Conservation (phyloP, 1,140 invertebrate species). For the Drosophila ohnishii region DNA sequence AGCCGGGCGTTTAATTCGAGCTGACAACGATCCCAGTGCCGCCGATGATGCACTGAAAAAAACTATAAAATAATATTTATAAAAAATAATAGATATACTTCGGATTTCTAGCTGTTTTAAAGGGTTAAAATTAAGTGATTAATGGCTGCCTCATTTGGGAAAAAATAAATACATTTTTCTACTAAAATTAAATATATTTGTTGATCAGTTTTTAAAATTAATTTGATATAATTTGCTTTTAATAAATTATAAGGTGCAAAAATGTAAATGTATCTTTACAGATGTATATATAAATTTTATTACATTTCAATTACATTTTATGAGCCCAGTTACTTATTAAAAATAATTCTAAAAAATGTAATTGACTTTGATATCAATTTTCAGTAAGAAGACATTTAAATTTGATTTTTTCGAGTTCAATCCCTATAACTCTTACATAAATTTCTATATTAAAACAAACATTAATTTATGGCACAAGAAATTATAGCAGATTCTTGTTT, state of each 20-base stretch:
- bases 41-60: slow-evolving; percentile 34
- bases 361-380: no score
- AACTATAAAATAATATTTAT: background rate
- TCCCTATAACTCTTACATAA: background rate
- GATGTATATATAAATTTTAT: no score
- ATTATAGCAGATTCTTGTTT: no score
- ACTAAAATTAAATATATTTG: background rate
- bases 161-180: background rate
- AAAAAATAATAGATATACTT: background rate
- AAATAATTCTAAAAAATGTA: no score
- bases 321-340: no score
- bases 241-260: background rate
- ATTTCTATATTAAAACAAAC: no score
- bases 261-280: no score
- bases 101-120: background rate
- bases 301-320: no score
- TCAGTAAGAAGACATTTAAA: background rate
- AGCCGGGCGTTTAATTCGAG: slow-evolving; percentile 51
- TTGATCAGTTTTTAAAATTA: background rate
- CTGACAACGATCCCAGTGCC: slow-evolving; percentile 41
- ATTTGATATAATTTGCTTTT: background rate
- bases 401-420: background rate
- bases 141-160: background rate
- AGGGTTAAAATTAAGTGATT: background rate
- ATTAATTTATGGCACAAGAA: no score